Evolutionary conservation across 2,113 vertebrate genomes (phyloP), one percentile per base, ranked within the genome.

Genomic region (Crotalus horridus): DNA sequence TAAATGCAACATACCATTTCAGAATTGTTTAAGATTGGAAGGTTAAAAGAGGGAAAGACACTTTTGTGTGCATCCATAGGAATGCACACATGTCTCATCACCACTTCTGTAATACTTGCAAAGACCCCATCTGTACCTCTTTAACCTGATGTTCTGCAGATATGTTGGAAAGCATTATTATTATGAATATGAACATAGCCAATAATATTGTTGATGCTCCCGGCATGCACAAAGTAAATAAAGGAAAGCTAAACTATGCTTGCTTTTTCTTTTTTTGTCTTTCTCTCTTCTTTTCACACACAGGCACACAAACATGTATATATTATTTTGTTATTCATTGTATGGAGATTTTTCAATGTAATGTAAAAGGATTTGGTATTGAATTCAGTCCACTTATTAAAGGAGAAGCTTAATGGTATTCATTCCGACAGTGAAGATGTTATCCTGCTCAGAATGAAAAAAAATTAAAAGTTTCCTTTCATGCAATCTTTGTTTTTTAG

Each of bases 341-440:
- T 95, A 93, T 95, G 95, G 95, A 95, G 96, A 1, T 17, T 74
- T 69, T 74, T 33, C n/a, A 94, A 92, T 96, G 89, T 53, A 94
- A 94, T 93, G 92, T 43, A 7, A 95, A 96, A 93, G 88, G 88
- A 92, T 94, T 97, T 97, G 95, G 93, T 94, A 94, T 85, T 89
- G 88, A 93, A 94, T 97, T 94, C 92, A 93, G 24, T 54, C 93
- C 95, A 95, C 93, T 59, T 69, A 64, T 95, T 81, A 90, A 93
- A 0, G 0, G 87, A 93, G 91, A 93, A 92, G 91, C 23, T 56
- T 43, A 94, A 92, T 95, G 91, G 74, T 58, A 0, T 95, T 94
- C 93, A 94, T 90, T 33, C 93, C 53, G 90, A 93, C 93, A 96
- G 93, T 93, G 93, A 93, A 96, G 48, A 90, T 54, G 12, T 86